These are phyloP conservation scores for Drosophila nr. medialis DNA, from an alignment of 2,888 invertebrate species.

Conservation along the genomic window DNA sequence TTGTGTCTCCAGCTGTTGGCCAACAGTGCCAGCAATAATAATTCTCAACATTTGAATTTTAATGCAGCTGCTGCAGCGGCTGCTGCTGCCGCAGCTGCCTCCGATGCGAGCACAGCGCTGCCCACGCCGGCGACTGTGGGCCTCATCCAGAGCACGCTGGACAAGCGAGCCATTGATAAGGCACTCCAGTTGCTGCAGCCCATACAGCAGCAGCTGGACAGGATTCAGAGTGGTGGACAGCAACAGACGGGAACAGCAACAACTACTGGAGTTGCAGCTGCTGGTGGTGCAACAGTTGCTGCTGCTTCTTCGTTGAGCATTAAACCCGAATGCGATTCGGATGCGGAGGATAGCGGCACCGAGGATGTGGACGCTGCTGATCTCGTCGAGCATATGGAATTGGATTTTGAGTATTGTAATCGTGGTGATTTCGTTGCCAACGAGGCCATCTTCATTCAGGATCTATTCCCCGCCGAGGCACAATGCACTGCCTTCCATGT, in stretches of 20 bases:
- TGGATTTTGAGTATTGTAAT: constrained; percentile 74
- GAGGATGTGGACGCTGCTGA: constrained; percentile 69
- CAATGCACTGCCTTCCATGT: constrained; percentile 90
- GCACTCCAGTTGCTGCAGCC: constrained; percentile 88
- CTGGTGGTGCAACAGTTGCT: constrained; percentile 9
- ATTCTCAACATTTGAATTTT: constrained; percentile 81
- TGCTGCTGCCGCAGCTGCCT: constrained; percentile 32
- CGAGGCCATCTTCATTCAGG: constrained; percentile 86
- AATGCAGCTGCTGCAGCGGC: constrained; percentile 65
- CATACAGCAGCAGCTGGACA: constrained; percentile 82
- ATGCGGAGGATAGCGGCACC: constrained; percentile 77
- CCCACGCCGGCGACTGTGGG: constrained; percentile 85
- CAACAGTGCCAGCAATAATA: constrained; percentile 77
- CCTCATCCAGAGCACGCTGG: constrained; percentile 87
- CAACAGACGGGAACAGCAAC: not conserved
- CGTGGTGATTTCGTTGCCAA: constrained; percentile 76
- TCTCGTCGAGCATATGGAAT: constrained; percentile 69
- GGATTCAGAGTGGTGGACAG: constrained; percentile 39
- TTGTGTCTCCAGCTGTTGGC: constrained; percentile 78
- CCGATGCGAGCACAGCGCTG: constrained; percentile 50
- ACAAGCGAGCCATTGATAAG: constrained; percentile 89
- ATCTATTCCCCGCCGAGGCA: constrained; percentile 88
- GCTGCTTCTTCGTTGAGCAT: constrained; percentile 46
- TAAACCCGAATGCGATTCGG: constrained; percentile 80
- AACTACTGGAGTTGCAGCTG: not conserved